These are phyloP conservation scores for Acanthacorydalis orientalis DNA, from an alignment of 2,888 invertebrate genomes.

Conservation along the genomic window DNA sequence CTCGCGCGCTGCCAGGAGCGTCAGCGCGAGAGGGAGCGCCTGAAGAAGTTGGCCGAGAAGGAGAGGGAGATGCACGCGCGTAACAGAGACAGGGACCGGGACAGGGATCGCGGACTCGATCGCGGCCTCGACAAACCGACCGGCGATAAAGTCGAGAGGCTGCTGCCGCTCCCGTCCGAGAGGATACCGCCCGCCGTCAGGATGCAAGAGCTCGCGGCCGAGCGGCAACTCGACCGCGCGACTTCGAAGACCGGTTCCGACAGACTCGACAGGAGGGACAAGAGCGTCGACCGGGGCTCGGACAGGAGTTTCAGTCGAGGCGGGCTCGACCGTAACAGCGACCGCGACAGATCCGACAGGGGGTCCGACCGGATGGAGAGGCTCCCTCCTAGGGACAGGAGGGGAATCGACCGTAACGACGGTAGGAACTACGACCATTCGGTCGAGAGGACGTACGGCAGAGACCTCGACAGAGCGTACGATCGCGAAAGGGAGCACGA, in stretches of 20 bases:
- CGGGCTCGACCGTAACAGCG: conserved; percentile 28
- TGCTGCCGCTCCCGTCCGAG: conserved; percentile 45
- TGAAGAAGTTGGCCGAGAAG: conserved; percentile 28
- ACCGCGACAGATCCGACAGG: conserved; percentile 24
- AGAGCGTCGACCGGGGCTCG: conserved; percentile 15
- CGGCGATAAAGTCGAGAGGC: conserved; percentile 36
- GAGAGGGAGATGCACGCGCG: conserved; percentile 27
- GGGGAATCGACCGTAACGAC: conserved; percentile 27
- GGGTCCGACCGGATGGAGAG: conserved; percentile 29
- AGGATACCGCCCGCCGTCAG: conserved; percentile 35
- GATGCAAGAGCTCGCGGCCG: conserved; percentile 28
- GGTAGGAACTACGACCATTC: conserved; percentile 22
- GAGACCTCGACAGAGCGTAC: conserved; percentile 16
- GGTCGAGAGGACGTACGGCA: conserved; percentile 16
- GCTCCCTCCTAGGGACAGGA: conserved; percentile 26
- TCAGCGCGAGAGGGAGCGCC: conserved; percentile 33
- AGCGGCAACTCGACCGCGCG: conserved; percentile 27
- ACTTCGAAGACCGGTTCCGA: conserved; percentile 30
- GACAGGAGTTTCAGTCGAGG: conserved; percentile 29
- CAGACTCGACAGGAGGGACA: conserved; percentile 27
- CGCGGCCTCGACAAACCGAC: conserved; percentile 44
- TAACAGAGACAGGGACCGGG: conserved; percentile 27
- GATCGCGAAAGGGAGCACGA: conserved; percentile 24
- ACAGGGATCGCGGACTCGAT: conserved; percentile 32
- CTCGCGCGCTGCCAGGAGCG: conserved; percentile 46